A percentile compares a stretch with the other conserved stretches of the same genome.
These are phyloP conservation scores for Paramisgurnus dabryanus DNA, from an alignment of 2,113 vertebrate genomes.

Conservation along the genomic window DNA sequence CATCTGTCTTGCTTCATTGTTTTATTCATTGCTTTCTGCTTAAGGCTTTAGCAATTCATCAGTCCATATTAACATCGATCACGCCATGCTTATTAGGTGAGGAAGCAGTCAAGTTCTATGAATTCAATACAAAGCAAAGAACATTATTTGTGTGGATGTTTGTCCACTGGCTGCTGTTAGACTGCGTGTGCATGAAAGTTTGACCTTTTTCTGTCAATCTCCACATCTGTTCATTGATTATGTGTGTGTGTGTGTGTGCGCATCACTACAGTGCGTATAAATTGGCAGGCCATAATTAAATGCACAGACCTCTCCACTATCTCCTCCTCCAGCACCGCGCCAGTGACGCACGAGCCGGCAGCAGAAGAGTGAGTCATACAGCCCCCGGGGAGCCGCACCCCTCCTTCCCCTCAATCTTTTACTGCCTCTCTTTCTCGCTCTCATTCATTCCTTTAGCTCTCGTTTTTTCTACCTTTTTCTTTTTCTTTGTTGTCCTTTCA, in stretches of 20 bases:
- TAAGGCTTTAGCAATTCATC: neutral
- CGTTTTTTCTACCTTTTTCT: conserved; percentile 12
- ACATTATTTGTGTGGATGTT: neutral
- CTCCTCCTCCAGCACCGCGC: conserved; percentile 62
- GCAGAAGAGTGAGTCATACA: conserved; percentile 64
- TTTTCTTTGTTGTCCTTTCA: conserved; percentile 40
- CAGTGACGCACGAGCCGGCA: conserved; percentile 65
- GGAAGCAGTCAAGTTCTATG: neutral
- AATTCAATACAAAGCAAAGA: neutral
- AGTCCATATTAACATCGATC: neutral
- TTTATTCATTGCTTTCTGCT: neutral
- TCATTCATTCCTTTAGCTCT: conserved; percentile 19
- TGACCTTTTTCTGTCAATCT: conserved; percentile 49
- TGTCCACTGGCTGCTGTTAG: neutral
- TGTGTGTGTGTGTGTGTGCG: conserved; percentile 49
- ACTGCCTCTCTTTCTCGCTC: conserved; percentile 31
- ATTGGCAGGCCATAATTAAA: conserved; percentile 64
- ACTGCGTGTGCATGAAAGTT: neutral
- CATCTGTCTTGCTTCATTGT: neutral
- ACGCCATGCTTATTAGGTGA: neutral
- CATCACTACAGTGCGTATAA: conserved; percentile 54
- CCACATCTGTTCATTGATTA: conserved; percentile 44
- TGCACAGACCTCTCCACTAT: conserved; percentile 61
- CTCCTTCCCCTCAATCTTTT: conserved; percentile 47
- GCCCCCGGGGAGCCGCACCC: conserved; percentile 58